phyloP scores from a whole-genome alignment of 2,113 vertebrate species.

The Orthonyx spaldingii region DNA sequence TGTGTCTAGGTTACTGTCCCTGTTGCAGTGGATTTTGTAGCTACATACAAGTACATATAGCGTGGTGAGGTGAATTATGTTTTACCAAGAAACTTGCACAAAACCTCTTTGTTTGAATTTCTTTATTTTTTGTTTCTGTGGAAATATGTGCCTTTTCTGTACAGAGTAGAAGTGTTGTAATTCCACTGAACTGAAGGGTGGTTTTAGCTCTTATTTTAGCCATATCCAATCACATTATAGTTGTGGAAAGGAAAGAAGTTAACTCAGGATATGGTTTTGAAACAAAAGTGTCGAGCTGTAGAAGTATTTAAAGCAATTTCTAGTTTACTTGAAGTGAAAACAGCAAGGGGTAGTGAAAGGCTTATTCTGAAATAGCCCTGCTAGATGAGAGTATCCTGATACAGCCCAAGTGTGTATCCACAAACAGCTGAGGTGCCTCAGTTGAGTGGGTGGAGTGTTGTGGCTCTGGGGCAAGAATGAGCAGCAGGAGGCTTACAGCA shows the following conservation, averaged over 20 bases:
- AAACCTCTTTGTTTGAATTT: neutral
- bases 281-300: neutral
- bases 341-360: neutral
- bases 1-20: neutral
- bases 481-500: neutral
- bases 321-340: neutral
- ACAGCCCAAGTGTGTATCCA: neutral
- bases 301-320: neutral
- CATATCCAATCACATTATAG: neutral
- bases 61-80: neutral
- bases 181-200: neutral
- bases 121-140: neutral
- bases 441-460: neutral
- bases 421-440: neutral
- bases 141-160: neutral
- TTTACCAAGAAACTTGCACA: neutral
- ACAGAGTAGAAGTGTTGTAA: neutral
- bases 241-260: neutral
- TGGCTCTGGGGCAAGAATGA: neutral
- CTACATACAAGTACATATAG: fast-evolving
- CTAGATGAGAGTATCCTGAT: neutral
- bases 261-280: neutral
- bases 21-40: neutral
- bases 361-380: neutral
- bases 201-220: neutral